A percentile compares a stretch with the other conserved stretches of the same genome.
phyloP scores from a whole-genome alignment of 1,140 invertebrate genomes.

The Pseudomyrmex sp. region DNA sequence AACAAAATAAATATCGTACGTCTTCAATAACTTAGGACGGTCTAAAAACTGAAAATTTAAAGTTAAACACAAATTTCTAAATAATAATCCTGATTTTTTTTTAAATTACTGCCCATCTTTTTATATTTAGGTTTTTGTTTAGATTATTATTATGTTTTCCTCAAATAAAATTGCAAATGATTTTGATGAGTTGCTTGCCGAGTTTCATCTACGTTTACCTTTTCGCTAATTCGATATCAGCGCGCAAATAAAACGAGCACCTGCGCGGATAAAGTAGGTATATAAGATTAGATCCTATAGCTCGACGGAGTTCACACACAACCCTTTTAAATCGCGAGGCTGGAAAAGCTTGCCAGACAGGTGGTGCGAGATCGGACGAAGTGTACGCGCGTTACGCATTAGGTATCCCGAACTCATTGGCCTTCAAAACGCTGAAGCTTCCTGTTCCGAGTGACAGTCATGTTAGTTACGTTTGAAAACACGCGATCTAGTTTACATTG shows the following conservation, averaged over 20 bases:
- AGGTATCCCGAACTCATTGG: conserved; percentile 27
- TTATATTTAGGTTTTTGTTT: background rate
- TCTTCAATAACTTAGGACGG: too few species aligned
- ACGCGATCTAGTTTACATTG: conserved; percentile 22
- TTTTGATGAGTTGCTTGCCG: background rate
- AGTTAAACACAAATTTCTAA: too few species aligned
- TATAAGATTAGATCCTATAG: conserved; percentile 28
- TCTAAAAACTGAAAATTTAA: too few species aligned
- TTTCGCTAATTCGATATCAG: conserved; percentile 34
- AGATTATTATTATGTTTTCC: conserved; percentile 14
- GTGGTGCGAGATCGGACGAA: conserved; percentile 21
- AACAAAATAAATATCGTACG: background rate
- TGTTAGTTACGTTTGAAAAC: conserved; percentile 22
- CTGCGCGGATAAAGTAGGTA: conserved; percentile 10
- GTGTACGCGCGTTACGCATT: conserved; percentile 29
- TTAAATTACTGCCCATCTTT: background rate
- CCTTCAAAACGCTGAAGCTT: conserved; percentile 22
- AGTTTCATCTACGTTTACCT: conserved; percentile 5
- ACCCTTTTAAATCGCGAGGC: conserved; percentile 50
- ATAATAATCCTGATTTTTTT: too few species aligned
- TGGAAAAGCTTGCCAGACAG: conserved; percentile 54
- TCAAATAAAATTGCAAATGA: background rate
- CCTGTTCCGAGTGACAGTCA: conserved; percentile 29
- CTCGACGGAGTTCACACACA: conserved; percentile 20
- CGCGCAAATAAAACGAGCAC: conserved; percentile 28